phyloP scores from a whole-genome alignment of 2,888 invertebrate species.

The Agapostemon virescens region DNA sequence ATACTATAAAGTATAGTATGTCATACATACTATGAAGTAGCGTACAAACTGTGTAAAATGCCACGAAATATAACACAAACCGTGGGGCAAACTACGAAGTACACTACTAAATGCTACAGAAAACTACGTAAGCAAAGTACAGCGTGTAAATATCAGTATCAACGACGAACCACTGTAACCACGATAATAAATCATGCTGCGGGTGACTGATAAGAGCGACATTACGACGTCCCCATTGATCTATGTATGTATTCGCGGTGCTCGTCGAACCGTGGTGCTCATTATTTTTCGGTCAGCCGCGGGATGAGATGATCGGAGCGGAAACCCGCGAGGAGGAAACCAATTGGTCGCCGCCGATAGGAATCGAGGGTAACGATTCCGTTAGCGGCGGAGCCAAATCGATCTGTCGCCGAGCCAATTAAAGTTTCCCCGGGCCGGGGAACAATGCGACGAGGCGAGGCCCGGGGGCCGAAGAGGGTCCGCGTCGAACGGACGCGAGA shows the following conservation, averaged over 20 bases:
- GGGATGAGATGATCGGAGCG: slow-evolving; percentile 14
- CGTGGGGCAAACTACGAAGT: too few species aligned
- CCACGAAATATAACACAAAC: too few species aligned
- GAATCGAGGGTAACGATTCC: slow-evolving; percentile 51
- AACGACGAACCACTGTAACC: too few species aligned
- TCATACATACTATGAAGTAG: too few species aligned
- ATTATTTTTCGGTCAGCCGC: slow-evolving; percentile 4
- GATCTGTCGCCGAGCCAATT: slow-evolving; percentile 57
- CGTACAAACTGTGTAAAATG: too few species aligned
- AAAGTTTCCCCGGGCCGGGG: slow-evolving; percentile 46
- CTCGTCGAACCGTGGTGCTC: slow-evolving; percentile 2
- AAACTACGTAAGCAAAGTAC: too few species aligned
- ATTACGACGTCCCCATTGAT: neutral
- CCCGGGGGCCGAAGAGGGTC: slow-evolving; percentile 7
- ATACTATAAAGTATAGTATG: too few species aligned
- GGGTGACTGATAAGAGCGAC: neutral
- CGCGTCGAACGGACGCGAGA: slow-evolving; percentile 26
- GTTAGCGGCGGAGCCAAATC: slow-evolving; percentile 43
- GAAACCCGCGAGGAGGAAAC: neutral
- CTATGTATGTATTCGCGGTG: neutral
- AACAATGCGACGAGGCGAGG: slow-evolving; percentile 51
- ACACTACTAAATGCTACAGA: too few species aligned
- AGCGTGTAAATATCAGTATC: too few species aligned
- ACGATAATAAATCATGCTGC: neutral
- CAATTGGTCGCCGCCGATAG: slow-evolving; percentile 43